These are phyloP conservation scores for Carollia perspicillata DNA, from an alignment of 2,113 vertebrate species.

Conservation along the genomic window DNA sequence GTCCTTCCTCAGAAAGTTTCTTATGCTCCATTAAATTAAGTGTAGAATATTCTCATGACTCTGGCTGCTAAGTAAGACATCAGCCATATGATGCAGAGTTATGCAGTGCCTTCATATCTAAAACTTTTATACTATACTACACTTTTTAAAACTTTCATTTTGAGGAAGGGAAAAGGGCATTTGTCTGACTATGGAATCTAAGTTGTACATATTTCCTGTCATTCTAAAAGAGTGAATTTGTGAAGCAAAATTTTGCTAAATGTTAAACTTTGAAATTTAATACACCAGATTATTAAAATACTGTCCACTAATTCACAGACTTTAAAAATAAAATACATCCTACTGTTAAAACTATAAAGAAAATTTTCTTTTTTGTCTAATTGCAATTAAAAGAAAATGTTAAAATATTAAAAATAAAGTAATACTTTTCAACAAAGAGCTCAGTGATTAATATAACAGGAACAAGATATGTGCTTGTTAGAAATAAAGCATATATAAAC, in stretches of 20 bases:
- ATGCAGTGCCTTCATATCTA: conserved; percentile 64
- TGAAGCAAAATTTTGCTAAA: conserved; percentile 60
- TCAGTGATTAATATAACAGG: conserved; percentile 56
- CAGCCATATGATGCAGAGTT: conserved; percentile 51
- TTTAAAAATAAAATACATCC: conserved; percentile 60
- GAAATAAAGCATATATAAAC: conserved; percentile 56
- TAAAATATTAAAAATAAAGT: conserved; percentile 64
- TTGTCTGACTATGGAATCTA: conserved; percentile 52
- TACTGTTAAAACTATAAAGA: conserved; percentile 45
- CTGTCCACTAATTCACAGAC: conserved; percentile 47
- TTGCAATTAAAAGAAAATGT: conserved; percentile 56
- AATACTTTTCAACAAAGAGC: conserved; percentile 55
- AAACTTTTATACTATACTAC: conserved; percentile 64
- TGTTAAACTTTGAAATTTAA: conserved; percentile 66
- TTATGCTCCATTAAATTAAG: conserved; percentile 28
- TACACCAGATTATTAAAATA: conserved; percentile 58
- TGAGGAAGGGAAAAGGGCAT: conserved; percentile 55
- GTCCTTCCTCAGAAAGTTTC: conserved; percentile 34
- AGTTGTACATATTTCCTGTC: conserved; percentile 60
- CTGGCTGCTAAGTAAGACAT: conserved; percentile 31
- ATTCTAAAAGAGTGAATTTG: conserved; percentile 61
- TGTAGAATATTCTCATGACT: conserved; percentile 31
- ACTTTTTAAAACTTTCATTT: conserved; percentile 63
- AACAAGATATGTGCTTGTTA: conserved; percentile 38
- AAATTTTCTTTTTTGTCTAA: conserved; percentile 56